Conservation (phyloP, 2,113 vertebrate genomes). For the Miniopterus natalensis region DNA sequence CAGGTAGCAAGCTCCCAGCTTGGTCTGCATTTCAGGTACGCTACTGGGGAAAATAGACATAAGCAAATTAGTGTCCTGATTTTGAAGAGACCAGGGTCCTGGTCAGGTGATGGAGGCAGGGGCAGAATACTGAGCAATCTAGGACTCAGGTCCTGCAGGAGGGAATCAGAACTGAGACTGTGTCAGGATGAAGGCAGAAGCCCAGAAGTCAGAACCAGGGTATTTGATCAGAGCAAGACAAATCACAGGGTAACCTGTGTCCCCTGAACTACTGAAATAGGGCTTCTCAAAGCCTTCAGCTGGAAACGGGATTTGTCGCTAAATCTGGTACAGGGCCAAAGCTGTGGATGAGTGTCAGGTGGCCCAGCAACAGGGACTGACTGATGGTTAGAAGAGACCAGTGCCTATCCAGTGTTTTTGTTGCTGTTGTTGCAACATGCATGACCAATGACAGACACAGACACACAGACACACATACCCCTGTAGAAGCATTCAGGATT, state of each 20-base stretch:
- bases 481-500: neutral
- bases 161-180: neutral
- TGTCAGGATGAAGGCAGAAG: conserved; percentile 28
- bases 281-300: neutral
- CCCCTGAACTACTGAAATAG: neutral
- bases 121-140: neutral
- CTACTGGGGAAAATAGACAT: neutral
- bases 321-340: neutral
- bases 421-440: neutral
- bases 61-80: neutral
- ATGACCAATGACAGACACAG: neutral
- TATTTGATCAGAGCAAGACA: neutral
- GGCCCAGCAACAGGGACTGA: neutral
- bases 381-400: neutral
- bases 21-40: neutral
- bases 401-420: neutral
- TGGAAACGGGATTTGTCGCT: neutral
- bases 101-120: neutral
- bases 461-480: neutral
- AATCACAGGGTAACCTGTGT: neutral
- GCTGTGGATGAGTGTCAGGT: neutral
- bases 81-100: neutral
- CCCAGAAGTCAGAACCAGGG: neutral
- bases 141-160: neutral
- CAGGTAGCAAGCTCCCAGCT: neutral